Conservation (phyloP, 35 echinoderm and acorn worm genomes). For the Apostichopus parvimensis region DNA sequence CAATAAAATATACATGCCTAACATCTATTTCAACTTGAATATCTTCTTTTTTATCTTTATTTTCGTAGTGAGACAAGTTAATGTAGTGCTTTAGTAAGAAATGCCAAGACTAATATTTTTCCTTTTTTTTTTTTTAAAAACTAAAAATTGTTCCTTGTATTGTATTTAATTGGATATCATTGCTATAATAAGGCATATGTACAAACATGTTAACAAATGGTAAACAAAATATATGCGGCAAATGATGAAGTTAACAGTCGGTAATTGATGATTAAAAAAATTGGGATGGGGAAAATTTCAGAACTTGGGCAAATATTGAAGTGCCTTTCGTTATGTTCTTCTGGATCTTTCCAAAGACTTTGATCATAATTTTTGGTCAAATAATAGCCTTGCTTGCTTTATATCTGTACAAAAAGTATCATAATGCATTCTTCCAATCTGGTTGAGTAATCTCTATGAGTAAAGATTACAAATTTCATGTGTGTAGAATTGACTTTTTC, state of each 20-base stretch:
- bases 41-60: slow-evolving; percentile 34
- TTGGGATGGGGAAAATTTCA: background rate
- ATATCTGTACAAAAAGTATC: slow-evolving; percentile 37
- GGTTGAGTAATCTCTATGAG: background rate
- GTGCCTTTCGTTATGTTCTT: slow-evolving; percentile 53
- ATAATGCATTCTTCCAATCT: slow-evolving; percentile 1
- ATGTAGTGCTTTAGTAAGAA: slow-evolving; percentile 49
- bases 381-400: slow-evolving; percentile 39
- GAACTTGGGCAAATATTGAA: slow-evolving; percentile 4
- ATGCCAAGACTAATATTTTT: slow-evolving; percentile 37
- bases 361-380: background rate
- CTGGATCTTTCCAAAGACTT: slow-evolving; percentile 37
- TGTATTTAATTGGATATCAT: slow-evolving; percentile 43
- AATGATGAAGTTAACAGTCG: background rate
- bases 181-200: slow-evolving; percentile 58
- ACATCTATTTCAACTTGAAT: slow-evolving; percentile 8
- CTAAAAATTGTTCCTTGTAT: slow-evolving; percentile 26
- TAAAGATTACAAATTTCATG: too few relatives aligned
- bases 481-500: too few relatives aligned
- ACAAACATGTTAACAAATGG: slow-evolving; percentile 35
- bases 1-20: slow-evolving; percentile 24
- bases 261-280: background rate
- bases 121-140: slow-evolving; percentile 19
- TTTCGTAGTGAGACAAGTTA: slow-evolving; percentile 50
- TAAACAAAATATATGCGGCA: slow-evolving; percentile 1